phyloP scores from a whole-genome alignment of 1,140 invertebrate species.

The Heliconius nattereri region DNA sequence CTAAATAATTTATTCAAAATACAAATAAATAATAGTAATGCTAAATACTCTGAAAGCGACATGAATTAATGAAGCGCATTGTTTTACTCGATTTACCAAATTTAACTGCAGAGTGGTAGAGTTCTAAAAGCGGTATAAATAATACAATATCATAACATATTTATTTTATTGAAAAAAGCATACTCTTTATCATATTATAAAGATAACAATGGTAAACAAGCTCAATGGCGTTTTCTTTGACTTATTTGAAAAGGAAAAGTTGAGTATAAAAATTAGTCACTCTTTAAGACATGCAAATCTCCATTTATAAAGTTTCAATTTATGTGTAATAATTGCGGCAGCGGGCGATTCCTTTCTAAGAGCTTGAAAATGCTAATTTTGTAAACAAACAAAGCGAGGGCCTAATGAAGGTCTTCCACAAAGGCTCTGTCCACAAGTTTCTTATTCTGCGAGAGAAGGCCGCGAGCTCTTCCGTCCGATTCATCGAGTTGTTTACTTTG shows the following conservation, averaged over 20 bases:
- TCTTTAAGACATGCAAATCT: constrained; percentile 54
- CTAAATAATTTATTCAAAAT: too few species aligned
- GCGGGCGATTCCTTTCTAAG: constrained; percentile 59
- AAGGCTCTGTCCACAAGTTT: constrained; percentile 71
- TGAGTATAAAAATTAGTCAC: constrained; percentile 25
- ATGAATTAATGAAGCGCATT: too few species aligned
- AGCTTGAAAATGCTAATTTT: constrained; percentile 76
- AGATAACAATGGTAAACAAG: neutral
- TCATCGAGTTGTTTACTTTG: constrained; percentile 76
- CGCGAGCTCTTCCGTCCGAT: constrained; percentile 70
- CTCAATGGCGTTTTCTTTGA: neutral
- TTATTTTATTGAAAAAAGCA: too few species aligned
- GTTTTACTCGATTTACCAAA: too few species aligned
- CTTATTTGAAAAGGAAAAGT: constrained; percentile 24
- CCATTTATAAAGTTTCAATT: constrained; percentile 51
- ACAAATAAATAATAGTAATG: too few species aligned
- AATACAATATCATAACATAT: too few species aligned
- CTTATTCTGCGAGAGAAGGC: constrained; percentile 68
- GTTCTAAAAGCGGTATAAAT: too few species aligned
- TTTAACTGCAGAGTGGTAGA: too few species aligned
- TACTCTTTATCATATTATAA: too few species aligned
- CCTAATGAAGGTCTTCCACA: constrained; percentile 80
- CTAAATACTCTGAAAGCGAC: too few species aligned
- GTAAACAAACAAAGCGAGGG: constrained; percentile 74
- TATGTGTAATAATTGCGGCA: constrained; percentile 65